Conservation (phyloP, 1,140 invertebrate species). For the Nautilus pompilius region DNA sequence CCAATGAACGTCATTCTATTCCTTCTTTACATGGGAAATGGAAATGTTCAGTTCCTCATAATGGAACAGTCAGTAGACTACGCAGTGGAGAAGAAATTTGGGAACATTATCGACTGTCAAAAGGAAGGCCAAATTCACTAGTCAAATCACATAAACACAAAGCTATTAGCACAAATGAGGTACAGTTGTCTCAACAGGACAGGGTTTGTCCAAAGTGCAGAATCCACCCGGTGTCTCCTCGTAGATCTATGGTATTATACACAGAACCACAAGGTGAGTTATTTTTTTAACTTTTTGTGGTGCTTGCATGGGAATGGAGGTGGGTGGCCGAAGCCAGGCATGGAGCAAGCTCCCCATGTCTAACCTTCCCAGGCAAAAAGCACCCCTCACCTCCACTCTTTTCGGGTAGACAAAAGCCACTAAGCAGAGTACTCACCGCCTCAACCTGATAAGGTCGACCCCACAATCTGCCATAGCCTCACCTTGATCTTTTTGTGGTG, state of each 20-base stretch:
- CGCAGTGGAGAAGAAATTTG: background rate
- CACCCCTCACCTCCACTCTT: background rate
- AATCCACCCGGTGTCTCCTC: background rate
- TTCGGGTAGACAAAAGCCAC: background rate
- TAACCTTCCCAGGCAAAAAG: background rate
- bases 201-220: background rate
- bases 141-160: background rate
- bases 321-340: background rate
- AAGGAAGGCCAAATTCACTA: background rate
- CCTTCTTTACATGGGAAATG: background rate
- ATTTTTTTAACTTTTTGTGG: background rate
- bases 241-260: conserved; percentile 16
- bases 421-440: background rate
- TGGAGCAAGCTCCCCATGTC: background rate
- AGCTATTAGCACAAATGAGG: background rate
- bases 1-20: background rate
- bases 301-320: background rate
- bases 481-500: too few relatives aligned
- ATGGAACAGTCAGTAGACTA: background rate
- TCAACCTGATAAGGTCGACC: background rate
- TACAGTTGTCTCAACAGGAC: background rate
- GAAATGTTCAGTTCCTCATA: background rate
- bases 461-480: too few relatives aligned
- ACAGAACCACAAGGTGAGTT: conserved; percentile 22
- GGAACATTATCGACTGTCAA: background rate